A percentile compares a stretch with the other conserved stretches of the same genome.
Evolutionary conservation across 2,797 vertebrate genomes (phyloP).

Genomic region (Acipenser oxyrinchus): DNA sequence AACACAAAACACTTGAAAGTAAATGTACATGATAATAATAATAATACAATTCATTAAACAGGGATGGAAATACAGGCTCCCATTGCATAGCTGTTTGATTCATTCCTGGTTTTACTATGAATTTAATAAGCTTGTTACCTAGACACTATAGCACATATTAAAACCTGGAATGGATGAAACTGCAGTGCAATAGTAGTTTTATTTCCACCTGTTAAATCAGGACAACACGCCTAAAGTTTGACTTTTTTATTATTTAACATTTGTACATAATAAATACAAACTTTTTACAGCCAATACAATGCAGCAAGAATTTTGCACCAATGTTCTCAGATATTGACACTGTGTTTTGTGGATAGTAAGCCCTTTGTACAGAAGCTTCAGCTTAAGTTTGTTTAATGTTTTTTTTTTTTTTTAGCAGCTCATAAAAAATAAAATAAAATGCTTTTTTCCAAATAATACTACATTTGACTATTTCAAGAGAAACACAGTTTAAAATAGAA

Average conservation of each 20-base stretch:
- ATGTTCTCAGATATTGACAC: slow-evolving; percentile 65
- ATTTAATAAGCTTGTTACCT: no score
- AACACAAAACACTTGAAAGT: no score
- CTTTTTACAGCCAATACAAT: slow-evolving; percentile 95
- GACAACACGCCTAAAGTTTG: not conserved
- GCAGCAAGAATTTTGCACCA: slow-evolving; percentile 70
- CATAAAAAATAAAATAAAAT: slow-evolving; percentile 66
- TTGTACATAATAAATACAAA: slow-evolving; percentile 99
- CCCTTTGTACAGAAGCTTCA: slow-evolving; percentile 65
- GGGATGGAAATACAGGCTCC: no score
- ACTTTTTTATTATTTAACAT: slow-evolving; percentile 95
- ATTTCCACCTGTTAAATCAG: no score
- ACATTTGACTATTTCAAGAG: slow-evolving; percentile 14
- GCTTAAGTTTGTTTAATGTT: slow-evolving; percentile 64
- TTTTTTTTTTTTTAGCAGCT: slow-evolving; percentile 62
- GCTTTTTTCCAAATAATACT: slow-evolving; percentile 58
- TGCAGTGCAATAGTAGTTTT: no score
- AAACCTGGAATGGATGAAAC: no score
- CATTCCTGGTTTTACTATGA: no score
- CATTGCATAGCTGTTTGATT: no score
- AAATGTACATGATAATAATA: no score
- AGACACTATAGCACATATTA: no score
- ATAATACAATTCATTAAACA: no score
- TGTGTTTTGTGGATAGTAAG: slow-evolving; percentile 50
- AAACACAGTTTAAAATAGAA: slow-evolving; percentile 31